phyloP scores from a whole-genome alignment of 2,888 invertebrate species.

The Chloromyia formosa region DNA sequence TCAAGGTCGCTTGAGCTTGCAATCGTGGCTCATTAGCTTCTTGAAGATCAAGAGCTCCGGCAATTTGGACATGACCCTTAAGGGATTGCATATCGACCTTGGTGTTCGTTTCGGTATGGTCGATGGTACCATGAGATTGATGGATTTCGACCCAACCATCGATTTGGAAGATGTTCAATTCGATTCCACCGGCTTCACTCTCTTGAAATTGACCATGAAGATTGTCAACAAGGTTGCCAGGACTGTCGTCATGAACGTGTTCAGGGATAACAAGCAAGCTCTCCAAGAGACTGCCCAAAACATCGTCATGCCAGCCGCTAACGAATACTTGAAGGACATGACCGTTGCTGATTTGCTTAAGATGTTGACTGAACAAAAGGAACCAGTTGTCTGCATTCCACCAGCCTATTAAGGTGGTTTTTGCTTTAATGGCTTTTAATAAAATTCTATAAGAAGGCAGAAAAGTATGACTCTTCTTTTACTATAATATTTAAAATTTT shows the following conservation, averaged over 20 bases:
- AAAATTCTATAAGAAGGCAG: too few species aligned
- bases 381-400: slow-evolving; percentile 29
- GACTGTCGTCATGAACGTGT: slow-evolving; percentile 15
- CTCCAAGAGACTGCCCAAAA: slow-evolving; percentile 17
- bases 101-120: slow-evolving; percentile 29
- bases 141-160: slow-evolving; percentile 9
- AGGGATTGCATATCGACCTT: slow-evolving; percentile 15
- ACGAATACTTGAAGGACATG: slow-evolving; percentile 37
- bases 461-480: too few species aligned
- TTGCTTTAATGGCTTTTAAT: too few species aligned
- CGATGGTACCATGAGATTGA: slow-evolving; percentile 33
- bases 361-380: slow-evolving; percentile 36
- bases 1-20: slow-evolving; percentile 9
- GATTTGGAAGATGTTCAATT: slow-evolving; percentile 7
- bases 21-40: slow-evolving; percentile 27
- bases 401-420: slow-evolving; percentile 6
- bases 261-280: slow-evolving; percentile 19
- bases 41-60: slow-evolving; percentile 33
- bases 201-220: slow-evolving; percentile 16
- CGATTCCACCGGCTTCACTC: slow-evolving; percentile 27
- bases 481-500: too few species aligned
- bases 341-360: slow-evolving; percentile 32
- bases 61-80: slow-evolving; percentile 27
- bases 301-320: slow-evolving; percentile 30
- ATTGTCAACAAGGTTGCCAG: slow-evolving; percentile 17